Evolutionary conservation across 2,888 invertebrate genomes (phyloP), one percentile per base, ranked within the genome.

Genomic region (Noctua comes): DNA sequence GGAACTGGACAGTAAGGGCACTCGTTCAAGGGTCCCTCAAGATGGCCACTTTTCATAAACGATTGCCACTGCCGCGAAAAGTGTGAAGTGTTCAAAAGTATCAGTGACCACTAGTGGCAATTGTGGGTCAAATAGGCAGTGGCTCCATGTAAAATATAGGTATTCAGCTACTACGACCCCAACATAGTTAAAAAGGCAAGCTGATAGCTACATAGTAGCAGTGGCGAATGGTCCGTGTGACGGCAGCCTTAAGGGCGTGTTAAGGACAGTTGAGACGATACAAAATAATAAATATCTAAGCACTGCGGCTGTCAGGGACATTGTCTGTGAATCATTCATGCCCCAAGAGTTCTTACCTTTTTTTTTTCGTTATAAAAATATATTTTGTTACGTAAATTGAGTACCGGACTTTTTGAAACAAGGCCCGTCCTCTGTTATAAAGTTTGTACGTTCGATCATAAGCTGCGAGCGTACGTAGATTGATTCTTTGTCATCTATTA

Each of bases 271-370:
- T 18, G 68, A 69, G 64, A 73, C 74, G 76, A 78, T 76, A 80
- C 64, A 88, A 83, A 87, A 83, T 82, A 85, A 86, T 84, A 86
- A 85, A 89, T 84, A 84, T 83, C 62, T 57, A 57, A 86, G 68
- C 51, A 68, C 43, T 76, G 82, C 70, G 77, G 79, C 64, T 83
- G 86, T 80, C 79, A 79, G 59, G 43, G 43, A 77, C 78, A 78
- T 66, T 68, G 68, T 46, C 78, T 79, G 82, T 91, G 79, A 91
- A 89, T 91, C 90, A 89, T 92, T 91, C 85, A 90, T 87, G 88
- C 86, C 68, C 72, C 84, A 86, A 78, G 84, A 82, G 77, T 74
- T 87, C 75, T 73, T 57, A 74, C 72, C 68, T 73, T 73, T 86
- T 84, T 86, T 73, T 76, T 82, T 74, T n/a, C n/a, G 73, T 85